Evolutionary conservation across 2,888 invertebrate genomes (phyloP).

Genomic region (Nomada fucata): DNA sequence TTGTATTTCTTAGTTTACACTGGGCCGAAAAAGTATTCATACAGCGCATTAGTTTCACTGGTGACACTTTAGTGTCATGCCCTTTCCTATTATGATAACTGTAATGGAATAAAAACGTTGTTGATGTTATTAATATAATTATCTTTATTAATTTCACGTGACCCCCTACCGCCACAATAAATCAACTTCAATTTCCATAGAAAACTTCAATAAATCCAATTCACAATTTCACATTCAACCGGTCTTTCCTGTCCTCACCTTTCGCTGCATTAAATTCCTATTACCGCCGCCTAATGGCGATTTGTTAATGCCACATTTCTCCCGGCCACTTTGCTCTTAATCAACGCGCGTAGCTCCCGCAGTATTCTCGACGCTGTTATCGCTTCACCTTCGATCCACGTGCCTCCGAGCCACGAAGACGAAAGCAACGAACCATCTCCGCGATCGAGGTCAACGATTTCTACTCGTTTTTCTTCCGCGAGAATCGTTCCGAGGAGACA

Average conservation of each 20-base stretch:
- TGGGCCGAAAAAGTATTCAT: too few species aligned
- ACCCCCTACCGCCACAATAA: too few species aligned
- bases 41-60: too few species aligned
- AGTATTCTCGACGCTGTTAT: constrained; percentile 49
- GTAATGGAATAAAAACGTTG: too few species aligned
- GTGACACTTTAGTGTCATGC: too few species aligned
- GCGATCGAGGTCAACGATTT: constrained; percentile 54
- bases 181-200: too few species aligned
- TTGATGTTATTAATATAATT: too few species aligned
- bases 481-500: constrained; percentile 46
- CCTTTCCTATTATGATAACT: too few species aligned
- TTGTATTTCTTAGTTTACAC: too few species aligned
- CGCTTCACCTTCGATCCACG: constrained; percentile 65
- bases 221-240: constrained; percentile 19
- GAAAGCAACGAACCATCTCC: constrained; percentile 44
- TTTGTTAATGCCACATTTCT: constrained; percentile 54
- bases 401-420: constrained; percentile 21
- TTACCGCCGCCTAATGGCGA: constrained; percentile 57
- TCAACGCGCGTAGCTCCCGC: constrained; percentile 32
- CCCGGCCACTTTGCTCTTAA: constrained; percentile 55
- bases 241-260: background rate
- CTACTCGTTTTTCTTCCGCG: constrained; percentile 22
- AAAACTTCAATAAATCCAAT: background rate
- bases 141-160: too few species aligned
- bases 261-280: constrained; percentile 49